phyloP scores from a whole-genome alignment of 2,888 invertebrate genomes.

The Luperina testacea region DNA sequence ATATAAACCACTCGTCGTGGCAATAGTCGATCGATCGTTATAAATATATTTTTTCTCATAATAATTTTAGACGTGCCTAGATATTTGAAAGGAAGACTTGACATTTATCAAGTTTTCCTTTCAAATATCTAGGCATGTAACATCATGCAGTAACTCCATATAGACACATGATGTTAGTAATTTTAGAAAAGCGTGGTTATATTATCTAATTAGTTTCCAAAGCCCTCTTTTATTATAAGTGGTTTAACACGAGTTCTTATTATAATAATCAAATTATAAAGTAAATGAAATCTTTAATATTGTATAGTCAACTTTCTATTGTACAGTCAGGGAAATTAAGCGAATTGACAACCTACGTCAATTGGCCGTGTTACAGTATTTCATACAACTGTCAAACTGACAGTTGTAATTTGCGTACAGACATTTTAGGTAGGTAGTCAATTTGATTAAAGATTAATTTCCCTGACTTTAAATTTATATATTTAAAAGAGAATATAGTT shows the following conservation, averaged over 20 bases:
- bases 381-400: background rate
- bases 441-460: background rate
- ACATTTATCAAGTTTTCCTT: background rate
- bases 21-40: background rate
- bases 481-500: background rate
- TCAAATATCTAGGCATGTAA: too few relatives aligned
- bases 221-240: background rate
- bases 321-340: background rate
- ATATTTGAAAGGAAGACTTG: background rate
- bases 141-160: too few relatives aligned
- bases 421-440: background rate
- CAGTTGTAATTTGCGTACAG: background rate
- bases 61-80: slow-evolving; percentile 7
- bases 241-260: background rate
- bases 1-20: background rate
- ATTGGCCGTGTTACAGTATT: background rate
- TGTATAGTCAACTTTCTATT: background rate
- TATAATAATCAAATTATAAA: background rate
- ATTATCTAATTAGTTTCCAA: slow-evolving; percentile 3
- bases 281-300: background rate
- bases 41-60: slow-evolving; percentile 1
- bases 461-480: background rate
- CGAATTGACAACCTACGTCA: background rate
- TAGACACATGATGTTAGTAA: background rate
- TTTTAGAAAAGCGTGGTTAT: background rate